A percentile compares a stretch with the other conserved stretches of the same genome.
Evolutionary conservation across 1,140 invertebrate species (phyloP).

Genomic region (Drosophila mauritiana): DNA sequence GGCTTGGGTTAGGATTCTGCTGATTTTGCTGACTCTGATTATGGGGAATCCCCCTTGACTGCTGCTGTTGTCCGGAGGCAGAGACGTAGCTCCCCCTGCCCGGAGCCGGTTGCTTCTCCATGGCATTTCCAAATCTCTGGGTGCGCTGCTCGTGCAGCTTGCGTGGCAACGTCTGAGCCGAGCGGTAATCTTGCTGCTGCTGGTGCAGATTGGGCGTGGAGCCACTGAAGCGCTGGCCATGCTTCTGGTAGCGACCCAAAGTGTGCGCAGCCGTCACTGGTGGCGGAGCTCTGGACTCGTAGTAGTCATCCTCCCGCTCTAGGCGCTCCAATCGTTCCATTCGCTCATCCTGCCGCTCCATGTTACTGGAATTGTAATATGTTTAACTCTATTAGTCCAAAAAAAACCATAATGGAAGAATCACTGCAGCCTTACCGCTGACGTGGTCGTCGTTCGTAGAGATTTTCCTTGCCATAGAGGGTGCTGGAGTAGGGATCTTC

Average conservation of each 20-base stretch:
- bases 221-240: conserved; percentile 87
- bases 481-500: conserved; percentile 93
- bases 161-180: conserved; percentile 91
- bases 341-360: conserved; percentile 27
- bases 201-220: conserved; percentile 77
- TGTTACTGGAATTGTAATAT: not conserved
- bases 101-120: conserved; percentile 32
- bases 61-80: conserved; percentile 39
- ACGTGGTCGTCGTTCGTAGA: conserved; percentile 87
- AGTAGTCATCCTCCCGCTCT: conserved; percentile 64
- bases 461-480: conserved; percentile 91
- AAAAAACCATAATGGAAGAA: not conserved
- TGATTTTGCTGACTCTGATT: not conserved
- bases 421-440: conserved; percentile 22
- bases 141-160: conserved; percentile 87
- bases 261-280: conserved; percentile 85
- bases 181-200: conserved; percentile 87
- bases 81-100: conserved; percentile 85
- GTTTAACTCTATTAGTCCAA: too few relatives aligned
- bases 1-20: not conserved
- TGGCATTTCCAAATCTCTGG: conserved; percentile 16
- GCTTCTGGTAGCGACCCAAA: conserved; percentile 92
- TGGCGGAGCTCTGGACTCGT: conserved; percentile 38
- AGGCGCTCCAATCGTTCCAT: conserved; percentile 9
- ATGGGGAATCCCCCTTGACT: conserved; percentile 2